Evolutionary conservation across 2,888 invertebrate genomes (phyloP).

Genomic region (Blera fallax): DNA sequence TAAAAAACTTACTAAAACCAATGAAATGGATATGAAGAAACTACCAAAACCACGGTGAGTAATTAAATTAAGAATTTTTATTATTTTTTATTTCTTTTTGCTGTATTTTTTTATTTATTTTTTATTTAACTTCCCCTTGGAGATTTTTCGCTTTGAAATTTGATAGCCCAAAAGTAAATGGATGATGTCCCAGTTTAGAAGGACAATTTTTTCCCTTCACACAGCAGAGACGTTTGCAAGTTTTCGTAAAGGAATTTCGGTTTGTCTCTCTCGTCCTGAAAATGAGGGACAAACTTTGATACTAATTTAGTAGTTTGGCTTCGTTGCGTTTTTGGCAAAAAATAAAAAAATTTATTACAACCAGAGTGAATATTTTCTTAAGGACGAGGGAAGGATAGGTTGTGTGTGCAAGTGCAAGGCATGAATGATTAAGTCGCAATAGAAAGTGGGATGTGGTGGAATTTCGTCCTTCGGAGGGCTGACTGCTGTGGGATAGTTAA

Average conservation of each 20-base stretch:
- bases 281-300: slow-evolving; percentile 68
- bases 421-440: slow-evolving; percentile 65
- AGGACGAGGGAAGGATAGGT: slow-evolving; percentile 10
- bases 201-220: neutral
- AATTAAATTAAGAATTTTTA: slow-evolving; percentile 6
- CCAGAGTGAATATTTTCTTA: slow-evolving; percentile 28
- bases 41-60: slow-evolving; percentile 77
- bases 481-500: neutral
- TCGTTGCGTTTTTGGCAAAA: slow-evolving; percentile 57
- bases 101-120: neutral
- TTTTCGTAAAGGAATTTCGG: slow-evolving; percentile 22
- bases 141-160: slow-evolving; percentile 64
- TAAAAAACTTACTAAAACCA: slow-evolving; percentile 75
- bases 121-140: slow-evolving; percentile 38
- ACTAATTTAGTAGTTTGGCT: slow-evolving; percentile 69
- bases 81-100: neutral
- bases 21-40: slow-evolving; percentile 77
- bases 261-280: slow-evolving; percentile 2
- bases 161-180: slow-evolving; percentile 51
- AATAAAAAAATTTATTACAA: slow-evolving; percentile 63
- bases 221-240: slow-evolving; percentile 26
- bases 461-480: neutral
- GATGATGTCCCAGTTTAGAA: slow-evolving; percentile 49
- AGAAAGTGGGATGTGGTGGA: slow-evolving; percentile 26
- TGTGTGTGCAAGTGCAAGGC: slow-evolving; percentile 58